Conservation (phyloP, 30 jellyfish, hydroid and myxozoan genomes). For the Aurelia sp. region DNA sequence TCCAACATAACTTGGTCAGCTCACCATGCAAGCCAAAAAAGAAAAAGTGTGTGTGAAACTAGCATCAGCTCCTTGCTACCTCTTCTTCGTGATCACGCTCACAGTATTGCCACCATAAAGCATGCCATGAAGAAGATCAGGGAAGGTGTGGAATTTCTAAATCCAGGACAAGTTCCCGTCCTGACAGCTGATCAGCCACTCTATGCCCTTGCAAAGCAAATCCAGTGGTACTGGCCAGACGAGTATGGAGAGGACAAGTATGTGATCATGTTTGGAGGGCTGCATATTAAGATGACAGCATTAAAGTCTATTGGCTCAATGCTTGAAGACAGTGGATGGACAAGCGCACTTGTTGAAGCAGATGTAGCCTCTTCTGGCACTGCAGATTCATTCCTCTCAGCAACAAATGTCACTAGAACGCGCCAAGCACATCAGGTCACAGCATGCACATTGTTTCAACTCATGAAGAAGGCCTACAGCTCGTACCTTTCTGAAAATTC, state of each 20-base stretch:
- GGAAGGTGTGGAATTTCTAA: slow-evolving; percentile 42
- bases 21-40: slow-evolving; percentile 37
- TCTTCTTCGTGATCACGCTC: slow-evolving; percentile 47
- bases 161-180: slow-evolving; percentile 74
- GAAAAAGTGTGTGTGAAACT: neutral
- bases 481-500: neutral
- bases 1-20: slow-evolving; percentile 60
- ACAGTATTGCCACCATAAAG: slow-evolving; percentile 54
- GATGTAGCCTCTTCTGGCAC: slow-evolving; percentile 56
- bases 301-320: slow-evolving; percentile 35
- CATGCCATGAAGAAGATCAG: slow-evolving; percentile 40
- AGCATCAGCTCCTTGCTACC: slow-evolving; percentile 47
- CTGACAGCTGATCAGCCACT: slow-evolving; percentile 68
- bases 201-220: slow-evolving; percentile 57
- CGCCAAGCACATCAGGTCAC: slow-evolving; percentile 63
- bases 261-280: slow-evolving; percentile 55
- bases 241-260: slow-evolving; percentile 47
- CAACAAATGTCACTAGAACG: slow-evolving; percentile 63
- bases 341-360: slow-evolving; percentile 27
- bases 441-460: slow-evolving; percentile 33
- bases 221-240: slow-evolving; percentile 59
- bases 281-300: slow-evolving; percentile 68
- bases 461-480: slow-evolving; percentile 22
- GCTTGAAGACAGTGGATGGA: slow-evolving; percentile 71
- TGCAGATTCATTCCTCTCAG: slow-evolving; percentile 68